Evolutionary conservation across 2,797 vertebrate genomes (phyloP).

Genomic region (Sebastes ruberrimus): DNA sequence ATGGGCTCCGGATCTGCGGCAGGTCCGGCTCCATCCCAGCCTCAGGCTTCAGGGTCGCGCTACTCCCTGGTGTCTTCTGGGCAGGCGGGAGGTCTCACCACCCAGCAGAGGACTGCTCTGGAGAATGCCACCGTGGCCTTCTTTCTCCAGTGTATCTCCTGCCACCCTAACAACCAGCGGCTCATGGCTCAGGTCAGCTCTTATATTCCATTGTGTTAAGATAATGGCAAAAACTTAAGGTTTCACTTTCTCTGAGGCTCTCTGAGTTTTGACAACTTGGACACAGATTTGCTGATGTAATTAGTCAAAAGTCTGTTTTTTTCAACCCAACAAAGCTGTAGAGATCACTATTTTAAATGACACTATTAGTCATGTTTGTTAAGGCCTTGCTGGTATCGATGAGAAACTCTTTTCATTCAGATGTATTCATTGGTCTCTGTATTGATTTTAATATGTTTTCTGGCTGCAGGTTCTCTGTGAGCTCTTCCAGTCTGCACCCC

Average conservation of each 20-base stretch:
- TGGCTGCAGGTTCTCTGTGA: slow-evolving; percentile 95
- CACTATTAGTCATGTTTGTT: not conserved
- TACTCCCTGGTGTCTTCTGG: slow-evolving; percentile 84
- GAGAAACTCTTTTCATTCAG: not conserved
- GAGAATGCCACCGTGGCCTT: slow-evolving; percentile 98
- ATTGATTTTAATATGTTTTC: not conserved
- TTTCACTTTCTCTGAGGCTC: not conserved
- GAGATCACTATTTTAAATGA: not conserved
- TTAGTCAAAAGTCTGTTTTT: not conserved
- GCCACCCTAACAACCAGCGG: slow-evolving; percentile 97
- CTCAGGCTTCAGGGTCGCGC: slow-evolving; percentile 83
- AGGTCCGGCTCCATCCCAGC: slow-evolving; percentile 26
- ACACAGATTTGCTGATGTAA: not conserved
- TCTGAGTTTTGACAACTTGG: not conserved
- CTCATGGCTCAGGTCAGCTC: slow-evolving; percentile 95
- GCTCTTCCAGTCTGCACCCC: slow-evolving; percentile 96
- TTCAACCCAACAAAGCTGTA: not conserved
- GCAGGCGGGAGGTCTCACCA: slow-evolving; percentile 87
- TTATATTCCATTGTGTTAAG: not conserved
- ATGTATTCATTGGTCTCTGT: not conserved
- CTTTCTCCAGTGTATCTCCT: slow-evolving; percentile 98
- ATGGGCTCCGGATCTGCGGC: slow-evolving; percentile 30
- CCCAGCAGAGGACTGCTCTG: slow-evolving; percentile 95
- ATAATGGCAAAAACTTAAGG: not conserved
- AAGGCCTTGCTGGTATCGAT: not conserved